phyloP scores from a whole-genome alignment of 2,797 vertebrate species.

The Rhabdophis nuchalis region DNA sequence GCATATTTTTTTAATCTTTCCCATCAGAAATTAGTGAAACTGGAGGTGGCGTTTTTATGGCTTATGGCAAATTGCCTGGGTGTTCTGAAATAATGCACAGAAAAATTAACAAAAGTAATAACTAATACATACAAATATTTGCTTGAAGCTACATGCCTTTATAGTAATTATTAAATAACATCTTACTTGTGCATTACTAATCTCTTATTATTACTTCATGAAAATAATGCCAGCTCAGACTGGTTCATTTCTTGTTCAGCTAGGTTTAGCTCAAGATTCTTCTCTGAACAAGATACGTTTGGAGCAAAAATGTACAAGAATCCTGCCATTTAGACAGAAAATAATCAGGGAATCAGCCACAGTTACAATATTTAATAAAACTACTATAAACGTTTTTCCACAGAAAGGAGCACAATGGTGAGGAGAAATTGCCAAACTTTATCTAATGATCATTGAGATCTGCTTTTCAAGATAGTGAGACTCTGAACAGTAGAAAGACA shows the following conservation, averaged over 20 bases:
- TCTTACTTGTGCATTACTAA: constrained; percentile 44
- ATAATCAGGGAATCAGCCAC: not conserved
- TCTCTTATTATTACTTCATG: constrained; percentile 46
- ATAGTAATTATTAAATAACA: constrained; percentile 53
- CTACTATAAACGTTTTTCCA: not conserved
- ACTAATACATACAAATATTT: constrained; percentile 53
- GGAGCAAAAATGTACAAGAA: not conserved
- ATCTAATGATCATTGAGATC: not conserved
- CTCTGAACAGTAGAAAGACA: not conserved
- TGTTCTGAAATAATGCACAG: constrained; percentile 45
- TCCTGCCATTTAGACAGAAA: not conserved
- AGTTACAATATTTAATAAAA: not conserved
- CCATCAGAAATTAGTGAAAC: constrained; percentile 25
- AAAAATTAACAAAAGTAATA: constrained; percentile 27
- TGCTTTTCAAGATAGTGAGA: not conserved
- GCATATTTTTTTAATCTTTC: constrained; percentile 45
- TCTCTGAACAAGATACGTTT: not conserved
- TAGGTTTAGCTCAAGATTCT: not conserved
- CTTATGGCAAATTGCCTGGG: constrained; percentile 51
- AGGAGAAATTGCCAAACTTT: not conserved
- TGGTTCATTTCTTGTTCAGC: constrained; percentile 37
- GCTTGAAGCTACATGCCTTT: constrained; percentile 55
- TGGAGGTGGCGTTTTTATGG: constrained; percentile 39
- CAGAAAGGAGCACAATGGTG: not conserved
- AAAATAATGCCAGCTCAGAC: constrained; percentile 56